Base-by-base conservation (phyloP, 2,888 invertebrate genomes). In the Drosophila differens region DNA sequence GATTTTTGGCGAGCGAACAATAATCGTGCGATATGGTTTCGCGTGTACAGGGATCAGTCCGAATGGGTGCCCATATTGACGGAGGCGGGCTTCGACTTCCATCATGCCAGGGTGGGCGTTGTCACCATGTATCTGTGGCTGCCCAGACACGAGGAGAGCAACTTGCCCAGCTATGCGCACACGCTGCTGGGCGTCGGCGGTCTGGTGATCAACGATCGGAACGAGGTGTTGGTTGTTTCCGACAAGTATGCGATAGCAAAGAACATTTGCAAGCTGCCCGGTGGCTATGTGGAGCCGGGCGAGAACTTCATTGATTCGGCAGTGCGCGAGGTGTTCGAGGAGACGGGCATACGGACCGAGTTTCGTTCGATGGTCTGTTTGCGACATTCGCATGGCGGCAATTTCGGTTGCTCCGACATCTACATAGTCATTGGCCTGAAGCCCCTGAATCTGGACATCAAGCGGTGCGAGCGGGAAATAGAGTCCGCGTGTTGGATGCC, bases 231-330 rank as follows among this genome's bases (percentile, higher is more conserved):
- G 61, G 97, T 97, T 28, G 97, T 99, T 0, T 95, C 95, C 81
- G 98, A 99, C 91, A 95, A 95, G 89, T 91, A 85, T 85, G 86
- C 93, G 3, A 70, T 93, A 62, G 92, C 93, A 35, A 88, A 81
- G 93, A 94, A 91, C 79, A 95, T 83, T 89, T 98, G 98, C 98
- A 98, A 98, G 94, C 94, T 98, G 10, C 98, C 99, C 22, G 98
- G 99, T 62, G 98, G 98, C 60, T 97, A 97, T 94, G 97, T 97
- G 25, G 97, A 98, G 92, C 96, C 96, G 93, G 96, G 97, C 66
- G 98, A 99, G 94, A 95, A 97, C 90, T 94, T 99, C 51, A 94
- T 95, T 70, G 96, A 96, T 85, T 97, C 98, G 19, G 97, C 96
- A 0, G 95, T 96, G 62, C 95, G 99, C 78, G 99, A 99, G 94